Base-by-base conservation (phyloP, 2,888 invertebrate genomes). In the Acleris literana region DNA sequence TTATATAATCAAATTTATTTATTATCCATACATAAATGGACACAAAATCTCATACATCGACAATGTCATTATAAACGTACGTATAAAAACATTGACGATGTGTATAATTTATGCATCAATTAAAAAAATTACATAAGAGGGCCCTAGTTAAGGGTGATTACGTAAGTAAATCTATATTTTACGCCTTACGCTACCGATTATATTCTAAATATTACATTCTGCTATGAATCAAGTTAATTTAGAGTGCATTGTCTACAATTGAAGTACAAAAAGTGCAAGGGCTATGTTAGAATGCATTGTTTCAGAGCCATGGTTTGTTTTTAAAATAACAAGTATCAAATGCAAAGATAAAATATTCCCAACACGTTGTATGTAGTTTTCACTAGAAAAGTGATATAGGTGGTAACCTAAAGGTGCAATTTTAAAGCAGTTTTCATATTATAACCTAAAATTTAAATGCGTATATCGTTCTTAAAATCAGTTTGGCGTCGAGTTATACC, bases 1-100 rank as follows among this genome's bases (percentile, higher is more conserved):
- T 17, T 68, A 70, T 69, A 76, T 81, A 81, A 82, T 87, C 84
- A 81, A 86, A 82, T 85, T 83, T 83, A 85, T 78, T 90, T 86
- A 88, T 82, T 87, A 86, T 90, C 89, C 90, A 90, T 88, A 84
- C 83, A 85, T 79, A 80, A 81, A 88, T 88, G 90, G 89, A 91
- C 85, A 90, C 84, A 81, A 84, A 86, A 76, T 80, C 76, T 79
- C 80, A 82, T 80, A 81, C 86, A 85, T 86, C 79, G 84, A 73
- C 86, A 91, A 88, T 88, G 88, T 86, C 78, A 83, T 84, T 77
- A 86, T 82, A 82, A 72, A 74, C 70, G 70, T 69, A 76, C 71
- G 71, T 85, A 87, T 78, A 85, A 90, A 88, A 84, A 90, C 90
- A 91, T 85, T 85, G 83, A 71, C 78, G 81, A 85, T 88, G 84